Evolutionary conservation across 2,888 invertebrate genomes (phyloP).

Genomic region (Phyllotreta cruciferae): DNA sequence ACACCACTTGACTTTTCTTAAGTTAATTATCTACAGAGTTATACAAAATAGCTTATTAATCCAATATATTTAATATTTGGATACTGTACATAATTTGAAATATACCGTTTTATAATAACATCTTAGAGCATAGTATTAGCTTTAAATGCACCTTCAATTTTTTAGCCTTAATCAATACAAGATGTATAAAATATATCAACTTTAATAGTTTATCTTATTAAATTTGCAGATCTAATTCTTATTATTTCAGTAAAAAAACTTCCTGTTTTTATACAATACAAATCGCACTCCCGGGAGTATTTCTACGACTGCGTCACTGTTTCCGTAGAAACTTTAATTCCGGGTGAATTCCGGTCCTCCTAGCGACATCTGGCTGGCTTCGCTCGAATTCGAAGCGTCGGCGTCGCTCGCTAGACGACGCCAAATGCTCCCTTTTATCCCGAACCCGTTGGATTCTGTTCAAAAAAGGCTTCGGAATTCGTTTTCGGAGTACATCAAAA

Average conservation of each 20-base stretch:
- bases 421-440: conserved; percentile 2
- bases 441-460: background rate
- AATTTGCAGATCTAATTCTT: too few species aligned
- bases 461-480: background rate
- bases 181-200: too few species aligned
- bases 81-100: too few species aligned
- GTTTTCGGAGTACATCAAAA: conserved; percentile 6
- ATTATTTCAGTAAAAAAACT: background rate
- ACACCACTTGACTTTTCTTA: too few species aligned
- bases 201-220: too few species aligned
- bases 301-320: background rate
- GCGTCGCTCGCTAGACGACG: conserved; percentile 30
- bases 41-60: too few species aligned
- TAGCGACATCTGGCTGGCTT: conserved; percentile 31
- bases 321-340: background rate
- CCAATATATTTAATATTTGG: too few species aligned
- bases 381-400: conserved; percentile 8
- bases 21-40: too few species aligned
- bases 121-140: too few species aligned
- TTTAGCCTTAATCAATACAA: too few species aligned
- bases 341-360: conserved; percentile 5
- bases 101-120: too few species aligned
- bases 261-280: background rate
- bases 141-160: too few species aligned
- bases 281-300: background rate